These are phyloP conservation scores for Eugnorisma glareosa DNA, from an alignment of 2,888 invertebrate genomes.

Conservation along the genomic window DNA sequence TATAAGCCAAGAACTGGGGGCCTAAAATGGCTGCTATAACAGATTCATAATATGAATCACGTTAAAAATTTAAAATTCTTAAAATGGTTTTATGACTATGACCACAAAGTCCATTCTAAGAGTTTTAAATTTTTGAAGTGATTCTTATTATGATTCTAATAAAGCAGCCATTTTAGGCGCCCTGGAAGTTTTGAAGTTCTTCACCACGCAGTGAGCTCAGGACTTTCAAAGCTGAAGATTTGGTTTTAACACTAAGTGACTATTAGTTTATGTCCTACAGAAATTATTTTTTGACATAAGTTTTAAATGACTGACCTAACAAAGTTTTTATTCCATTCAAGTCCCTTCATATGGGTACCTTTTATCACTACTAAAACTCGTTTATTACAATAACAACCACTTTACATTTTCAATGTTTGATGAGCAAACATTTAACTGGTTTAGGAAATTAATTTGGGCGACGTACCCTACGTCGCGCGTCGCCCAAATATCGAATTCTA, in stretches of 20 bases:
- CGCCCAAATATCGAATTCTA: slow-evolving; percentile 9
- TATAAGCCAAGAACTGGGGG: not conserved
- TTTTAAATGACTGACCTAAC: not conserved
- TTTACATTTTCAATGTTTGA: slow-evolving; percentile 30
- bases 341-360: not conserved
- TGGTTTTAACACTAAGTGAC: too few relatives aligned
- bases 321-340: not conserved
- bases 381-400: not conserved
- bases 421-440: slow-evolving; percentile 41
- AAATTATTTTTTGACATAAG: not conserved
- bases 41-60: too few relatives aligned
- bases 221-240: not conserved
- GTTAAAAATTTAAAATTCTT: too few relatives aligned
- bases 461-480: not conserved
- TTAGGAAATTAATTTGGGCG: slow-evolving; percentile 9
- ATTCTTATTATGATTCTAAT: too few relatives aligned
- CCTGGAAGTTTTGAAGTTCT: too few relatives aligned
- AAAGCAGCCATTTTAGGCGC: too few relatives aligned
- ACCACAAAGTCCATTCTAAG: too few relatives aligned
- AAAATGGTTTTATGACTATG: too few relatives aligned
- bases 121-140: too few relatives aligned
- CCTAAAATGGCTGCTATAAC: too few relatives aligned
- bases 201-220: not conserved
- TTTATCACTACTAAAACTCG: not conserved
- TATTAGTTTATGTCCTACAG: too few relatives aligned